A percentile compares a stretch with the other conserved stretches of the same genome.
Conservation (phyloP, 2,888 invertebrate genomes). For the Nephrotoma flavescens region DNA sequence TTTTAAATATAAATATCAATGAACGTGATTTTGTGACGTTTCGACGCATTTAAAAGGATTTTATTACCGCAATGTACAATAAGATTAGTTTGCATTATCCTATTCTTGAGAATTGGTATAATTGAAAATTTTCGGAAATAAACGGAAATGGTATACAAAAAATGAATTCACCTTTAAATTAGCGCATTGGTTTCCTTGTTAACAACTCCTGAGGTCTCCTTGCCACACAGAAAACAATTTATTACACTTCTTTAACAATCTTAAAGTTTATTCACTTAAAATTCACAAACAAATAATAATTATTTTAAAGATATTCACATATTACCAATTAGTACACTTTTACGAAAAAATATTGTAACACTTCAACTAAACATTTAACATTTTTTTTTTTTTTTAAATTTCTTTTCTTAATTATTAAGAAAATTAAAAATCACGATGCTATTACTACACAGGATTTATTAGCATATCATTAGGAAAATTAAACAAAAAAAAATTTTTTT, state of each 20-base stretch:
- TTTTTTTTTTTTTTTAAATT: neutral
- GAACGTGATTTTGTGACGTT: neutral
- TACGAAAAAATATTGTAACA: neutral
- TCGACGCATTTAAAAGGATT: neutral
- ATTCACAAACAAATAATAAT: neutral
- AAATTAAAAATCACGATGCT: neutral
- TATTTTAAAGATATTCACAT: neutral
- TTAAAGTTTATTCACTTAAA: neutral
- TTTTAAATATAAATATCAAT: neutral
- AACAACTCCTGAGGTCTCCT: neutral
- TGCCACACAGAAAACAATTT: no score
- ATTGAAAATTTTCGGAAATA: no score
- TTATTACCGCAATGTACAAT: neutral
- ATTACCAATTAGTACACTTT: neutral
- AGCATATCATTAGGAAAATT: neutral
- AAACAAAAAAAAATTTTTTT: neutral
- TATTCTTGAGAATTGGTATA: no score
- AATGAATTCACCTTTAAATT: neutral
- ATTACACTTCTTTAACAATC: neutral
- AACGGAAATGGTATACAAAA: neutral
- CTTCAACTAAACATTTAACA: neutral
- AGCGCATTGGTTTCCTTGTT: neutral
- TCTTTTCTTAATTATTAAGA: neutral
- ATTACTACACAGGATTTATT: neutral
- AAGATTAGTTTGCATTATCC: no score